Conservation (phyloP, 2,797 vertebrate species). For the Remorina albescens region DNA sequence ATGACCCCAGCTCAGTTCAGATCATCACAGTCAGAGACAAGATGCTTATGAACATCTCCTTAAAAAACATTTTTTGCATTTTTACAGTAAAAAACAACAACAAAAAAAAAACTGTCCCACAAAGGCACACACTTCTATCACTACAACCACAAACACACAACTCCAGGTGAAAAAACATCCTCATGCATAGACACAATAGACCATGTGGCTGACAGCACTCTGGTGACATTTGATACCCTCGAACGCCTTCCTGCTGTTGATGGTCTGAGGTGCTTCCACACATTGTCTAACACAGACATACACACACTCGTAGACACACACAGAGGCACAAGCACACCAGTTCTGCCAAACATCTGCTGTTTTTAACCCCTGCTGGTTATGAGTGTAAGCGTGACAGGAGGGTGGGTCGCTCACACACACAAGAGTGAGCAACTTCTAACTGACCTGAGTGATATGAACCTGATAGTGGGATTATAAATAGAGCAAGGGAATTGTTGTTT, state of each 20-base stretch:
- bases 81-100: too few relatives aligned
- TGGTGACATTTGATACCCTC: constrained; percentile 81
- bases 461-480: constrained; percentile 31
- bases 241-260: constrained; percentile 83
- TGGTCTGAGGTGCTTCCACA: constrained; percentile 79
- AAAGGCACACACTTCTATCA: not conserved
- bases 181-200: constrained; percentile 64
- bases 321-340: constrained; percentile 34
- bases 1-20: constrained; percentile 6
- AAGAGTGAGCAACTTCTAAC: constrained; percentile 35
- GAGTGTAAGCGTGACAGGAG: constrained; percentile 24
- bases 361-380: constrained; percentile 74
- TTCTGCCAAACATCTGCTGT: constrained; percentile 81
- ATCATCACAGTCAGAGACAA: not conserved
- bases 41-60: constrained; percentile 5
- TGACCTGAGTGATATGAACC: constrained; percentile 55
- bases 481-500: not conserved
- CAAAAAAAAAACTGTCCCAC: not conserved
- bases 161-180: constrained; percentile 58
- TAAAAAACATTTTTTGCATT: constrained; percentile 12
- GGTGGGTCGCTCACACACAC: not conserved
- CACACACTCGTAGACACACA: constrained; percentile 51
- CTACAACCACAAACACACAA: constrained; percentile 19
- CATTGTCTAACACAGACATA: constrained; percentile 77
- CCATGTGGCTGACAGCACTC: constrained; percentile 52